phyloP scores from a whole-genome alignment of 2,797 vertebrate genomes.

The Sebastes iracundus region DNA sequence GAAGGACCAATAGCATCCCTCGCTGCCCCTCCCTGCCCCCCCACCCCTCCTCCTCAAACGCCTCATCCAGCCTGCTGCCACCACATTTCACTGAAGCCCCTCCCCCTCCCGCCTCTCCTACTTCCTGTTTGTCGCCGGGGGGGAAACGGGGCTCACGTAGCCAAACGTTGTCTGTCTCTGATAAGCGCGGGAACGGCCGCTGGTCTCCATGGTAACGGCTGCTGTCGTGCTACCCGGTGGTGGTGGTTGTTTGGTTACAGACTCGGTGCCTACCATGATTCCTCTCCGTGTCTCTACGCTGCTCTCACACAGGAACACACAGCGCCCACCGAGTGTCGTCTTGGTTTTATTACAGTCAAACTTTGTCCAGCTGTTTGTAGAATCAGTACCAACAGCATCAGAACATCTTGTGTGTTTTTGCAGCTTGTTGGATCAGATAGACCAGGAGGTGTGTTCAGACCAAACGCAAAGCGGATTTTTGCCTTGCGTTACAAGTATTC shows the following conservation, averaged over 20 bases:
- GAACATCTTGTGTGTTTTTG: background rate
- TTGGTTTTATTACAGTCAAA: background rate
- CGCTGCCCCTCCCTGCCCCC: background rate
- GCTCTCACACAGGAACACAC: conserved; percentile 2
- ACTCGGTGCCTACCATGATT: conserved; percentile 24
- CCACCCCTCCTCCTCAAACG: background rate
- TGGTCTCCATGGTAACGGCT: conserved; percentile 51
- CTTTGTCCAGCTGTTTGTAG: too few species aligned
- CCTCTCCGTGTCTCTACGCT: conserved; percentile 6
- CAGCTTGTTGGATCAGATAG: background rate
- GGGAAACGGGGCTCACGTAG: conserved; percentile 35
- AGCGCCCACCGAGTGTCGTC: background rate
- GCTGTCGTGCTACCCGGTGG: background rate
- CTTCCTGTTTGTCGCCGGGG: conserved; percentile 9
- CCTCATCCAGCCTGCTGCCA: conserved; percentile 32
- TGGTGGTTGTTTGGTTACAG: conserved; percentile 9
- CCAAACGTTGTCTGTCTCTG: conserved; percentile 41
- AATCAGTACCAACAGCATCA: background rate
- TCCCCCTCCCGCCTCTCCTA: background rate
- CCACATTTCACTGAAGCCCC: conserved; percentile 59
- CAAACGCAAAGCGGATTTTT: background rate
- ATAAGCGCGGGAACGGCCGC: conserved; percentile 30
- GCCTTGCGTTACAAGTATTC: too few species aligned
- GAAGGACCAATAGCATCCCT: conserved; percentile 79
- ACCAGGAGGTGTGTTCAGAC: conserved; percentile 1